Base-by-base conservation (phyloP, 2,113 vertebrate species). In the Rallus limicola region DNA sequence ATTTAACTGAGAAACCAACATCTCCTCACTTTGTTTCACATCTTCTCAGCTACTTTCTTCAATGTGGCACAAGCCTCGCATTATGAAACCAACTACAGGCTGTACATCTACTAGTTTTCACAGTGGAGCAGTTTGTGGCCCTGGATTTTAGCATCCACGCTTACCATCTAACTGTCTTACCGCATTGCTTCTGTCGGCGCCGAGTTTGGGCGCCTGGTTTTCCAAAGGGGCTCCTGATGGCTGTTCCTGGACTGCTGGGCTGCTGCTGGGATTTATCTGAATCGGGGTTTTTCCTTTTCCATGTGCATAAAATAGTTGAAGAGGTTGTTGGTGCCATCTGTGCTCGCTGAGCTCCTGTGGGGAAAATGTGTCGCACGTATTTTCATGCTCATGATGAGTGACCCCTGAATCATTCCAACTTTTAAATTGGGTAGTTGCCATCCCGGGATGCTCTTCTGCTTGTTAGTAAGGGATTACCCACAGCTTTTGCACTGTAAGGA, bases 1-100 rank as follows among this genome's bases (percentile, higher is more conserved):
- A 63, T 90, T 92, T 88, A 83, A 36, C 79, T 88, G 82, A 94
- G 93, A 92, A 95, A 93, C 44, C 42, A 46, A 24, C 64, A 70
- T 95, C 75, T 95, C 74, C 70, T 95, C 71, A 34, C 67, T 74
- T 88, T 63, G 23, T 72, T 96, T 94, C 82, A 38, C 4, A 0
- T 83, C 46, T 90, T 44, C 11, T 77, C 85, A 60, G 55, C 24
- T 38, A 1, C 65, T 46, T 79, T 33, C 44, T 82, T 80, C 0
- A 1, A 36, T 0, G 1, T 46, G 63, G 71, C 26, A 40, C 24
- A 38, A 56, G 12, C 75, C n/a, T 6, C 60, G 46, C 70, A 6
- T 55, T 67, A 33, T 74, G 46, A 71, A 88, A 55, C 36, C 44
- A 46, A 4, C 52, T 81, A 7, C 8, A 52, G 64, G 40, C 40